Conservation (phyloP, 2,797 vertebrate genomes). For the Halcyon smyrnensis region DNA sequence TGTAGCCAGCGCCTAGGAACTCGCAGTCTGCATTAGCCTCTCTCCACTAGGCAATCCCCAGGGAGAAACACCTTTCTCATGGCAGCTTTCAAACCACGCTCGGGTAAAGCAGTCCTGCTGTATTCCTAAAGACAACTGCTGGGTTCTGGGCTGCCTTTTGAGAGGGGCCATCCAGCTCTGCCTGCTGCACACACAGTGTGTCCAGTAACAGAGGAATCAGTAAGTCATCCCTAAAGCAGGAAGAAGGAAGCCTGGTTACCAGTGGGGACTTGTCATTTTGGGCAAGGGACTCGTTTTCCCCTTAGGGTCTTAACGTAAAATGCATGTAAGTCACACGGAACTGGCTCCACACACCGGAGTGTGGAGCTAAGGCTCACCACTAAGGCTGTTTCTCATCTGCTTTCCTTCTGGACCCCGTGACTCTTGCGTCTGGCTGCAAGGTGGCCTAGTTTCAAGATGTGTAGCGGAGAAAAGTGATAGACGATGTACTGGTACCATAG, state of each 20-base stretch:
- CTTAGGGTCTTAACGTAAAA: not conserved
- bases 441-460: slow-evolving; percentile 8
- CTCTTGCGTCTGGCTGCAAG: not conserved
- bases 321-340: accelerated
- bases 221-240: not conserved
- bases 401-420: not conserved
- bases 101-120: accelerated
- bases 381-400: not conserved
- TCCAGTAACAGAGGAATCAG: not conserved
- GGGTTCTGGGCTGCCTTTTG: not conserved
- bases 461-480: not conserved
- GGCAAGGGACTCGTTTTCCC: not conserved
- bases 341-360: accelerated
- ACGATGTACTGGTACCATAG: not conserved
- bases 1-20: accelerated
- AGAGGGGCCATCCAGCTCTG: not conserved
- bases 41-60: not conserved
- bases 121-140: not conserved
- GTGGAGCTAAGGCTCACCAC: not conserved
- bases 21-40: not conserved
- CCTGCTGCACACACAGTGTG: not conserved
- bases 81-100: not conserved
- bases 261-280: not conserved
- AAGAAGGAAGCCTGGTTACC: not conserved
- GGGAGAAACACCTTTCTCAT: not conserved